phyloP scores from a whole-genome alignment of 2,797 vertebrate species.

The Cephalopachus bancanus region DNA sequence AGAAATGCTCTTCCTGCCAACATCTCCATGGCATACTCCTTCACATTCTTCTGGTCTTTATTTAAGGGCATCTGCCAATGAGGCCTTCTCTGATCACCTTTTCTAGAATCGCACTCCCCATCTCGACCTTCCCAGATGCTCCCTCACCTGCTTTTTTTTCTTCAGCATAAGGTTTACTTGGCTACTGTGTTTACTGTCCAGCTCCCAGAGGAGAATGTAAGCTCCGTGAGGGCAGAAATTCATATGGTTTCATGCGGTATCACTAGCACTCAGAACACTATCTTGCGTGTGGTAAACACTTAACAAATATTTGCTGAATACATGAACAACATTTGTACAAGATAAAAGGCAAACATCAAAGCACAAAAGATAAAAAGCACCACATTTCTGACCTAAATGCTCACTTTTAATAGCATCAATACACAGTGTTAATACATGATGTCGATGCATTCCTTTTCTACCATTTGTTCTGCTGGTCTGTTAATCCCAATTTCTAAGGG shows the following conservation, averaged over 20 bases:
- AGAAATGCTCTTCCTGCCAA: not conserved
- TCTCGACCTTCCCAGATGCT: not conserved
- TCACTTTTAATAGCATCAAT: conserved; percentile 38
- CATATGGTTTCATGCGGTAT: not conserved
- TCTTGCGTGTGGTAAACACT: not conserved
- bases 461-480: not conserved
- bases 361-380: conserved; percentile 40
- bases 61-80: not conserved
- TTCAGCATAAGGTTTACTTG: not conserved
- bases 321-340: conserved; percentile 34
- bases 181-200: not conserved
- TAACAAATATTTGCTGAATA: conserved; percentile 34
- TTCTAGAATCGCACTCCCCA: not conserved
- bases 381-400: conserved; percentile 2
- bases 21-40: not conserved
- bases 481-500: not conserved
- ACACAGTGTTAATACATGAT: not conserved
- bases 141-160: not conserved
- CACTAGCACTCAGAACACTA: conserved; percentile 54
- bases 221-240: not conserved
- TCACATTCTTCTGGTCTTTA: conserved; percentile 1
- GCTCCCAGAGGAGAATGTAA: not conserved
- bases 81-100: not conserved
- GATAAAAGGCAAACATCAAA: conserved; percentile 41
- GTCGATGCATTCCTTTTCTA: not conserved